Percentiles rank a stretch among this genome's conserved stretches.
Conservation (phyloP, 2,888 invertebrate species). For the Nowickia ferox region DNA sequence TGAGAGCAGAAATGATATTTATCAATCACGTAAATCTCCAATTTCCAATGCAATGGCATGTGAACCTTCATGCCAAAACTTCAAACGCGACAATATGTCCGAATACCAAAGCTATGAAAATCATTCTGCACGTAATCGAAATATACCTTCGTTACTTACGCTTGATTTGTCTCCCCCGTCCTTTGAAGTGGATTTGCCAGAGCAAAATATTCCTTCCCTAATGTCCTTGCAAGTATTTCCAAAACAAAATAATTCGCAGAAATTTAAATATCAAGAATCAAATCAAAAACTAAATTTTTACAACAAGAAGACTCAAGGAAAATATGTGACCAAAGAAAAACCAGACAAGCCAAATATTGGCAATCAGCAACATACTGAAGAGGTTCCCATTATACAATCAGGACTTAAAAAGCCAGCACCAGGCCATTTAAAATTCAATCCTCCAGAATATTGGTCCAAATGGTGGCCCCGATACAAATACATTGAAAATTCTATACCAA, state of each 20-base stretch:
- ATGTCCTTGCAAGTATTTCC: conserved; percentile 3
- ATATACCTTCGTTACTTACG: conserved; percentile 7
- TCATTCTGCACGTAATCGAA: not conserved
- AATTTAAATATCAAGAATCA: not conserved
- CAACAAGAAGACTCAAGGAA: not conserved
- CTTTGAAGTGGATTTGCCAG: not conserved
- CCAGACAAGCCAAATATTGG: not conserved
- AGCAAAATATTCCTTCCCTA: conserved; percentile 19
- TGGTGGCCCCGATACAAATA: conserved; percentile 56
- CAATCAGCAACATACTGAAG: not conserved
- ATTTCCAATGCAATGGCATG: no score
- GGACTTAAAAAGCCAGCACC: conserved; percentile 17
- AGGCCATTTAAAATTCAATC: conserved; percentile 39
- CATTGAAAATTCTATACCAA: conserved; percentile 44
- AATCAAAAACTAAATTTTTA: not conserved
- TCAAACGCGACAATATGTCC: no score
- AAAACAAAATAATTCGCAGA: not conserved
- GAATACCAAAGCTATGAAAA: not conserved
- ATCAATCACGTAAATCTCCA: no score
- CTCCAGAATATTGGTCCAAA: conserved; percentile 52
- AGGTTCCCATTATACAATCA: conserved; percentile 21
- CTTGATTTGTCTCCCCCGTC: not conserved
- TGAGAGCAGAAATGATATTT: not conserved
- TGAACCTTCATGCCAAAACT: not conserved
- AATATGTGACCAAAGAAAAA: not conserved